Evolutionary conservation across 2,888 invertebrate species (phyloP).

Genomic region (Pardosa pseudoannulata): DNA sequence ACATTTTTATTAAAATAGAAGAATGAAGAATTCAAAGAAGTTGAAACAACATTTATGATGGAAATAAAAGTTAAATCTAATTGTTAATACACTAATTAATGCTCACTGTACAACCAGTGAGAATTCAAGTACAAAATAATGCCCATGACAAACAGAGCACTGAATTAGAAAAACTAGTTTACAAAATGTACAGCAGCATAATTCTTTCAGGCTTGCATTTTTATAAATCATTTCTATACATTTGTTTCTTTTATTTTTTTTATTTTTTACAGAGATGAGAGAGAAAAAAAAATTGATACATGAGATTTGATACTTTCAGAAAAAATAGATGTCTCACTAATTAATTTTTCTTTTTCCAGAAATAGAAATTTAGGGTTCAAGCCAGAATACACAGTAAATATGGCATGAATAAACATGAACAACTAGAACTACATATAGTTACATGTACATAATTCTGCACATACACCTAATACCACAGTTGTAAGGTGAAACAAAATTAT

Average conservation of each 20-base stretch:
- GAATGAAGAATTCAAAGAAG: conserved; percentile 70
- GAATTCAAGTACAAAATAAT: conserved; percentile 69
- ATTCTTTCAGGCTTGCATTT: conserved; percentile 24
- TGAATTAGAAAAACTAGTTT: conserved; percentile 70
- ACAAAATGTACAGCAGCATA: conserved; percentile 69
- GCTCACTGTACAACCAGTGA: conserved; percentile 70
- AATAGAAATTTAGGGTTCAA: conserved; percentile 45
- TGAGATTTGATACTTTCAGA: conserved; percentile 14
- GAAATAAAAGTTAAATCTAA: conserved; percentile 68
- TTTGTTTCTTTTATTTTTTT: conserved; percentile 16
- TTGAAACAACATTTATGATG: conserved; percentile 70
- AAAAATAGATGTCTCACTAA: conserved; percentile 10
- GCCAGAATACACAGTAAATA: conserved; percentile 25
- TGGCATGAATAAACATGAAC: too few species aligned
- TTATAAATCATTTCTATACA: conserved; percentile 66
- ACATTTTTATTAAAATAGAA: conserved; percentile 72
- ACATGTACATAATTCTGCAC: too few species aligned
- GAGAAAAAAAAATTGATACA: conserved; percentile 29
- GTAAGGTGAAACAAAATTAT: too few species aligned
- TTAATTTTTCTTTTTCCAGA: not conserved
- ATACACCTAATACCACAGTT: too few species aligned
- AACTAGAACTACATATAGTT: too few species aligned
- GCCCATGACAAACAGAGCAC: conserved; percentile 67
- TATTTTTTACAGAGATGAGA: conserved; percentile 19
- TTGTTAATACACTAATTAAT: conserved; percentile 58